phyloP scores from a whole-genome alignment of 2,888 invertebrate species.

The Folsomia manolachei region DNA sequence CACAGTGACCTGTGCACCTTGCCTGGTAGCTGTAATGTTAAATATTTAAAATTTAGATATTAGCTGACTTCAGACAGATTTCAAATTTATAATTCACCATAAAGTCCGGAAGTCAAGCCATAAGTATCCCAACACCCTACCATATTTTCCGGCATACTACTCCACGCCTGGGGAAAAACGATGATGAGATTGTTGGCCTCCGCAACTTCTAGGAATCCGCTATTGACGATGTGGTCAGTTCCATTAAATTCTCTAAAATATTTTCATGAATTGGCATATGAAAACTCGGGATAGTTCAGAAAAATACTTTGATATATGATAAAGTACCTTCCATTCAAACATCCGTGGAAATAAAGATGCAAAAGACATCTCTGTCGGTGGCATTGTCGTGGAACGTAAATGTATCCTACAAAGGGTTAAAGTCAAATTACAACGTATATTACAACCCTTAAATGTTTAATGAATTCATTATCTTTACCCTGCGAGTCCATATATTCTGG shows the following conservation, averaged over 20 bases:
- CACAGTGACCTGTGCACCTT: constrained; percentile 41
- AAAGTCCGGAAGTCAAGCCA: constrained; percentile 41
- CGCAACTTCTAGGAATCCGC: constrained; percentile 46
- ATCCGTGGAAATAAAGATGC: constrained; percentile 49
- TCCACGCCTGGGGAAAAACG: constrained; percentile 44
- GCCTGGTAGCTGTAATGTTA: constrained; percentile 36
- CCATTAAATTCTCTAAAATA: constrained; percentile 44
- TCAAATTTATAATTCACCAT: constrained; percentile 29
- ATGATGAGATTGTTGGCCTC: constrained; percentile 43
- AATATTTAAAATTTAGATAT: not conserved
- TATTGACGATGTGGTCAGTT: constrained; percentile 40
- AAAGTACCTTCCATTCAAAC: constrained; percentile 42
- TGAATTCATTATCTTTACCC: too few relatives aligned
- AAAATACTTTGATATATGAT: not conserved
- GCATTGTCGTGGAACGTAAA: constrained; percentile 42
- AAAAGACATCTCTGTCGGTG: constrained; percentile 33
- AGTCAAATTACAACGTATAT: too few relatives aligned
- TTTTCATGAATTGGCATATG: not conserved
- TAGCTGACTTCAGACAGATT: not conserved
- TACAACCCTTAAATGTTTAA: too few relatives aligned
- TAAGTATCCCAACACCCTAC: constrained; percentile 50
- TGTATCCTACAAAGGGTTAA: too few relatives aligned
- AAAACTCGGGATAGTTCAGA: not conserved
- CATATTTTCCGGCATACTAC: constrained; percentile 32
- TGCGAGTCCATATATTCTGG: constrained; percentile 35